These are phyloP conservation scores for Laterallus jamaicensis DNA, from an alignment of 2,113 vertebrate genomes.

Conservation along the genomic window DNA sequence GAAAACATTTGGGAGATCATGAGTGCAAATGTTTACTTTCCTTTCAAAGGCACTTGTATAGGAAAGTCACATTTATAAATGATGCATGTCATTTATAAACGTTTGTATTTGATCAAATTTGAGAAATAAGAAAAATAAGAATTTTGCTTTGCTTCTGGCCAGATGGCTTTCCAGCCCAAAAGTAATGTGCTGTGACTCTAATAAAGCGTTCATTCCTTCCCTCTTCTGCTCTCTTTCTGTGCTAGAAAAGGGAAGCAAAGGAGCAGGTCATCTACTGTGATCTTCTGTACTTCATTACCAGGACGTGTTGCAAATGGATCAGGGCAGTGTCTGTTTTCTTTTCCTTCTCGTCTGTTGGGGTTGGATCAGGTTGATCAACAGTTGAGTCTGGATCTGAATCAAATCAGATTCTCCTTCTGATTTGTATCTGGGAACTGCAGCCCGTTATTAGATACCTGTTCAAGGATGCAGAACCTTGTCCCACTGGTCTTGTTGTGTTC, in stretches of 20 bases:
- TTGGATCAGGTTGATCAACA: neutral
- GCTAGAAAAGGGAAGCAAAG: neutral
- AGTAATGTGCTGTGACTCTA: neutral
- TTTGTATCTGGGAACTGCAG: neutral
- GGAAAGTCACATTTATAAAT: neutral
- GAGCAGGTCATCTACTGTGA: neutral
- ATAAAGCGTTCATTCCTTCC: neutral
- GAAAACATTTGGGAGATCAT: neutral
- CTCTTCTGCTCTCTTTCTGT: neutral
- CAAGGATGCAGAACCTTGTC: neutral
- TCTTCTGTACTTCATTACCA: neutral
- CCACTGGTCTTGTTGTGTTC: neutral
- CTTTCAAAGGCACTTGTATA: neutral
- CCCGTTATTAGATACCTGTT: neutral
- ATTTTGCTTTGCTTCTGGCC: neutral
- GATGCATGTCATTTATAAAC: neutral
- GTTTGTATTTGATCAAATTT: neutral
- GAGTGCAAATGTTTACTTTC: neutral
- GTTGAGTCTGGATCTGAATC: neutral
- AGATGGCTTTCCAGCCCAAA: neutral
- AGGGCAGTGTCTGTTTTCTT: neutral
- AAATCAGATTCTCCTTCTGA: neutral
- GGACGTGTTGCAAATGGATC: neutral
- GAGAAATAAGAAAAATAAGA: neutral
- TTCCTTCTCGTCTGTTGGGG: neutral